phyloP scores from a whole-genome alignment of 2,888 invertebrate species.

The Schizaphis graminum region DNA sequence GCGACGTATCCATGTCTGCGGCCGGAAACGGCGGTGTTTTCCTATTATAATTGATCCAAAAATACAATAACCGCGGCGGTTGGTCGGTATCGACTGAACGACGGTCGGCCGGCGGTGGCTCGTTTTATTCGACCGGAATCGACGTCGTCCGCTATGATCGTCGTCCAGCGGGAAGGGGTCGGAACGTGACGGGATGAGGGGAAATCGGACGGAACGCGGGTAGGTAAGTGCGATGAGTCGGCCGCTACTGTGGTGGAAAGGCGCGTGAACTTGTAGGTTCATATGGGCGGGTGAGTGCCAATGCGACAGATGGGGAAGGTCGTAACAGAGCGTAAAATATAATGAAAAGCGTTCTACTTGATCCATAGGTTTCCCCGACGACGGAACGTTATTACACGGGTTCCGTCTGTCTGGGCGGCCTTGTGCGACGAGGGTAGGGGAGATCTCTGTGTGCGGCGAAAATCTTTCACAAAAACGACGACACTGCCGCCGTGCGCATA shows the following conservation, averaged over 20 bases:
- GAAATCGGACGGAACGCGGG: neutral
- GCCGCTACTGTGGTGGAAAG: neutral
- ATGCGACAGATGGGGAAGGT: neutral
- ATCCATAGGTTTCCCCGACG: neutral
- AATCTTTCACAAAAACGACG: constrained; percentile 31
- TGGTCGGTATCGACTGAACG: constrained; percentile 60
- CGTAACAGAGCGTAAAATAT: constrained; percentile 40
- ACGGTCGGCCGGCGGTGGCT: constrained; percentile 25
- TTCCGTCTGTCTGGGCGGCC: constrained; percentile 4
- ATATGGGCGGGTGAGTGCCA: neutral
- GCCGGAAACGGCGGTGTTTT: neutral
- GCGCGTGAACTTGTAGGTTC: neutral
- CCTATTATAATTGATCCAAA: neutral
- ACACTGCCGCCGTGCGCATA: neutral
- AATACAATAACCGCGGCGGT: neutral
- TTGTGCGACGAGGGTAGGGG: neutral
- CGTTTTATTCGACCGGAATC: constrained; percentile 54
- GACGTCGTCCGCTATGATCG: neutral
- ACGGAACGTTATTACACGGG: neutral
- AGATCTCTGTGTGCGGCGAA: neutral
- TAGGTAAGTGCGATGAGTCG: neutral
- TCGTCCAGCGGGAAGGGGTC: neutral
- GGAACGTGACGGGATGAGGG: neutral
- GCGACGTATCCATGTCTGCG: constrained; percentile 47
- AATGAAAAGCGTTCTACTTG: constrained; percentile 60